Conservation (phyloP, 2,113 vertebrate genomes). For the Todiramphus saurophagus region DNA sequence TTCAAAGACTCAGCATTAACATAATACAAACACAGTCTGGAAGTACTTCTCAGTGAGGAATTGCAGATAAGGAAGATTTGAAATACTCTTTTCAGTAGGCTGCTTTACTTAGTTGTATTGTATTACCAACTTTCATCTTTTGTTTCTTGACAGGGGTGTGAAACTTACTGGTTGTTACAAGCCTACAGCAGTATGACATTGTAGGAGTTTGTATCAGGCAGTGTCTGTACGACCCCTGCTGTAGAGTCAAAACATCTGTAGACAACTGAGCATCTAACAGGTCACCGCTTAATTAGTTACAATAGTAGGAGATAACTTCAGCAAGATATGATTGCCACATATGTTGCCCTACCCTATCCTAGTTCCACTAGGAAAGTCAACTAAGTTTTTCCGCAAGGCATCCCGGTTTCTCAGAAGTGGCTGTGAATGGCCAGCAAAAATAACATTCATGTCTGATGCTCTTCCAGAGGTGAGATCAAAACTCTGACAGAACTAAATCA, state of each 20-base stretch:
- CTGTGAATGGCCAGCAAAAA: neutral
- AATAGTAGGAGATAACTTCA: neutral
- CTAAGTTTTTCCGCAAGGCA: neutral
- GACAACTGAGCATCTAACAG: neutral
- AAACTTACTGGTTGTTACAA: neutral
- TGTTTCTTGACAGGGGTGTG: neutral
- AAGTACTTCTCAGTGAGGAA: neutral
- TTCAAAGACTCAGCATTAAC: neutral
- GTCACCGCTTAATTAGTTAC: neutral
- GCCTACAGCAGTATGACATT: neutral
- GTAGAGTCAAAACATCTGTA: neutral
- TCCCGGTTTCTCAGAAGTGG: neutral
- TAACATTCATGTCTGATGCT: neutral
- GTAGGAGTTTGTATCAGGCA: neutral
- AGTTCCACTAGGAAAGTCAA: neutral
- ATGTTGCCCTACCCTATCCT: neutral
- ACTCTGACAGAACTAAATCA: neutral
- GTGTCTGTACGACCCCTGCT: neutral
- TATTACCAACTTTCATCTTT: neutral
- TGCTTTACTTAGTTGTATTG: neutral
- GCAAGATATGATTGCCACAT: neutral
- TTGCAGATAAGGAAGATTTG: neutral
- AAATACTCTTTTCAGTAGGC: neutral
- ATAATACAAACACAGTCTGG: neutral
- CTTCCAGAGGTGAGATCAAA: neutral